Percentiles rank a stretch among this genome's conserved stretches.
Conservation (phyloP, 2,888 invertebrate species). For the Xestia c-nigrum region DNA sequence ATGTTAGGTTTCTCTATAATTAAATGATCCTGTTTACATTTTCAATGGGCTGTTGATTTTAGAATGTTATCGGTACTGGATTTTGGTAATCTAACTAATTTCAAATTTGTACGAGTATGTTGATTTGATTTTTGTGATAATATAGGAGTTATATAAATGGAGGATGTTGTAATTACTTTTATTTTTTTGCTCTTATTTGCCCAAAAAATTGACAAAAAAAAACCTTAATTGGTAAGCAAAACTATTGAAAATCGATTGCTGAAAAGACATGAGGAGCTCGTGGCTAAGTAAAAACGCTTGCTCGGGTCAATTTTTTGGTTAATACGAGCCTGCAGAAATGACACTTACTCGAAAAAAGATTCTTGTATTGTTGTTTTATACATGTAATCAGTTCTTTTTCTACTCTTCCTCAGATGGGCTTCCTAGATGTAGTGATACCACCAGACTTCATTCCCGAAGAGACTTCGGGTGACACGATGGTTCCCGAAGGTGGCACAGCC, state of each 20-base stretch:
- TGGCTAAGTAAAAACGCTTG: not conserved
- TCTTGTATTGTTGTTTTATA: no score
- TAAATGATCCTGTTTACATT: constrained; percentile 59
- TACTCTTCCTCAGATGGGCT: constrained; percentile 91
- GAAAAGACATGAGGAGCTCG: not conserved
- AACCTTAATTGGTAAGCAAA: no score
- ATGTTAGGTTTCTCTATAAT: constrained; percentile 57
- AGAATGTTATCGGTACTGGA: constrained; percentile 17
- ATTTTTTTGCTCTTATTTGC: not conserved
- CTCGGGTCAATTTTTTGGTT: not conserved
- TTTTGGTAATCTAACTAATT: constrained; percentile 21
- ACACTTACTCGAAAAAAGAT: no score
- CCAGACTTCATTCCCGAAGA: constrained; percentile 95
- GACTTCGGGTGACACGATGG: constrained; percentile 95
- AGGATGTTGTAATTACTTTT: not conserved
- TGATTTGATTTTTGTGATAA: constrained; percentile 22
- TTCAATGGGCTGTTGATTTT: constrained; percentile 44
- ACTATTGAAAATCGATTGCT: not conserved
- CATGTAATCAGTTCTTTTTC: not conserved
- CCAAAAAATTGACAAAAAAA: no score
- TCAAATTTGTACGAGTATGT: no score
- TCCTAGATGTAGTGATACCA: constrained; percentile 94
- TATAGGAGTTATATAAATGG: not conserved
- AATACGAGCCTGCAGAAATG: not conserved
- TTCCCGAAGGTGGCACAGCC: constrained; percentile 93